Conservation (phyloP, 2,797 vertebrate species). For the Spinibarbus caldwelli region DNA sequence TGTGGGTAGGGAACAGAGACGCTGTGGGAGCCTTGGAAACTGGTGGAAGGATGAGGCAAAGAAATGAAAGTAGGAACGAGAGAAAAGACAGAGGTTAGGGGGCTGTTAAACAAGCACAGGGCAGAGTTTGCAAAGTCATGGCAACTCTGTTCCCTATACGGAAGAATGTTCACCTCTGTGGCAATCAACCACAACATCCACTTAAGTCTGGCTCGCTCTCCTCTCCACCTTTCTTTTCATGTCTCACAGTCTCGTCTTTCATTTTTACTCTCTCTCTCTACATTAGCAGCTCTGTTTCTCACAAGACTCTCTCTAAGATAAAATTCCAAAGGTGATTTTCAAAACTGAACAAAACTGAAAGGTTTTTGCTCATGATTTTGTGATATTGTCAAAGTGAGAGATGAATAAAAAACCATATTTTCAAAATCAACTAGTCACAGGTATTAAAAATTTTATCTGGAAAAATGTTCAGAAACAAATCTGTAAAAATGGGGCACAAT, state of each 20-base stretch:
- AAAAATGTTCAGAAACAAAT: not conserved
- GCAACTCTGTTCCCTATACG: slow-evolving; percentile 68
- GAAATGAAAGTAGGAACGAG: not conserved
- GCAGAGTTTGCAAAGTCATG: slow-evolving; percentile 64
- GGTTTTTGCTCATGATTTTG: slow-evolving; percentile 4
- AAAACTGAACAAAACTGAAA: slow-evolving; percentile 23
- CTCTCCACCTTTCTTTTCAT: slow-evolving; percentile 10
- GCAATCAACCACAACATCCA: slow-evolving; percentile 47
- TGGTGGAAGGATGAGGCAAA: slow-evolving; percentile 50
- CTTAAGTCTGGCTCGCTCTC: slow-evolving; percentile 29
- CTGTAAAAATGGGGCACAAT: not conserved
- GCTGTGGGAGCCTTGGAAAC: slow-evolving; percentile 27
- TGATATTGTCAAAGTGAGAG: not conserved
- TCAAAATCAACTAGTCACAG: not conserved
- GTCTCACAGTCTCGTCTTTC: not conserved
- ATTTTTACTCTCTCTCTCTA: not conserved
- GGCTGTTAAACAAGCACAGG: slow-evolving; percentile 69
- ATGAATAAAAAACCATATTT: not conserved
- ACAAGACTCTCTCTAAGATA: slow-evolving; percentile 10
- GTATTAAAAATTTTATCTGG: not conserved
- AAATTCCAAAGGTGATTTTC: slow-evolving; percentile 15
- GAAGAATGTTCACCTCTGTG: slow-evolving; percentile 69
- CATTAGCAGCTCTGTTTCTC: not conserved
- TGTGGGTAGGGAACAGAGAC: slow-evolving; percentile 30
- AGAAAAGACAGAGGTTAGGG: slow-evolving; percentile 18